These are phyloP conservation scores for Epizoanthus illoricatus DNA, from an alignment of 92 coral and sea anemone species.

Conservation along the genomic window DNA sequence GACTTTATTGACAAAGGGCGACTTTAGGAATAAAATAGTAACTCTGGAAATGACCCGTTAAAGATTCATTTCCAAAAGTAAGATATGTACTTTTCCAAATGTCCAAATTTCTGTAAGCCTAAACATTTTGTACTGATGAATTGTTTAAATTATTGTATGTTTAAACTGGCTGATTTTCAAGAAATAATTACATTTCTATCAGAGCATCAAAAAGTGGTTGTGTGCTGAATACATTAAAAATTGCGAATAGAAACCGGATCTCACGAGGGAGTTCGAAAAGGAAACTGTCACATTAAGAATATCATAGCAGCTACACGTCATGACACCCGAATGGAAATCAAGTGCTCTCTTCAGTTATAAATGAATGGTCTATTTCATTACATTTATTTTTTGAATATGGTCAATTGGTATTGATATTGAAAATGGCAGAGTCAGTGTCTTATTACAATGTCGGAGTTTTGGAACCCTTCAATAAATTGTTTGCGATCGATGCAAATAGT, in stretches of 20 bases:
- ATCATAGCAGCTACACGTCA: not conserved
- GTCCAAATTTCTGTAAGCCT: not conserved
- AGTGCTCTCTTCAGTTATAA: not conserved
- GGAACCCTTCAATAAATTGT: no score
- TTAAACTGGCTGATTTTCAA: slow-evolving; percentile 11
- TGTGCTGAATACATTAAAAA: slow-evolving; percentile 14
- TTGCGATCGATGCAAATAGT: no score
- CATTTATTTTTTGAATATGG: no score
- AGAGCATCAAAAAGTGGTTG: not conserved
- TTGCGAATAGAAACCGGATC: slow-evolving; percentile 29
- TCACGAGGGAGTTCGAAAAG: not conserved
- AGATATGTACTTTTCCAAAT: not conserved
- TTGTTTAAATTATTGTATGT: not conserved
- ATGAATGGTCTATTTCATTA: no score
- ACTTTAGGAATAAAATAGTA: not conserved
- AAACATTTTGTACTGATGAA: not conserved
- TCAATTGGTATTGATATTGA: no score
- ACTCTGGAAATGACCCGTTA: not conserved
- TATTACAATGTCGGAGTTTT: no score
- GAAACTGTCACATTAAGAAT: not conserved
- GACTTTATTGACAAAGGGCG: slow-evolving; percentile 28
- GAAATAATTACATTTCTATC: slow-evolving; percentile 9
- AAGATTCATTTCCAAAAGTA: no score
- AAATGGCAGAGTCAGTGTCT: no score
- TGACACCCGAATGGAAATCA: slow-evolving; percentile 5